Evolutionary conservation across 2,797 vertebrate species (phyloP), one percentile per base, ranked within the genome.

Genomic region (Fratercula arctica): DNA sequence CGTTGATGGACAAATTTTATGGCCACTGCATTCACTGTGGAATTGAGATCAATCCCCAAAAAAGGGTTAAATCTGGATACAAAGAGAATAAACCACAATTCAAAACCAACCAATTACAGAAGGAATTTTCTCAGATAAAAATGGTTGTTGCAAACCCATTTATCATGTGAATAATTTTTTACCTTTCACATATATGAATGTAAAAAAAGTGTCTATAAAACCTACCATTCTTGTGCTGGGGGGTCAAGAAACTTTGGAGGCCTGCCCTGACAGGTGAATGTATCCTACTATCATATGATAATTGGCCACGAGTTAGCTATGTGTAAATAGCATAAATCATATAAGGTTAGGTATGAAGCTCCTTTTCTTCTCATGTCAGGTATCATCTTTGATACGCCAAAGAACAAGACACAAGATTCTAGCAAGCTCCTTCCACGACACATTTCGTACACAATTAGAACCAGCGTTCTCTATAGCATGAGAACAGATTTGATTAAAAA

Each of bases 361-460:
- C 39, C 24, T 39, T 59, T 81, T 87, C 86, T 92, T 93, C 31
- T 69, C 50, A 11, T 64, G 2, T 33, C 74, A 98, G 98, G 98
- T 91, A 76, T 98, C 77, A 97, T 98, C 86, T 98, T 98, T 13
- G 46, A 94, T 80, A 39, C 8, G 0, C 90, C 97, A 24, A 70
- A 21, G 10, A 73, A 73, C 41, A 72, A 92, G 83, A 80, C 10
- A 0, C n/a, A 94, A 16, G 41, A 51, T 57, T 46, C 87, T 15
- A 83, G 14, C 35, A n/a, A 15, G 13, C 39, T 33, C 9, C 95
- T 97, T 85, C 97, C 96, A 3, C 83, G 17, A 23, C 97, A 95
- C 1, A 18, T 98, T 83, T 96, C 97, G 3, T 98, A 98, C 39
- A 98, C 97, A 59, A 96, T 98, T 74, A 95, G 98, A 67, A 98